A percentile compares a stretch with the other conserved stretches of the same genome.
Conservation (phyloP, 1,140 invertebrate genomes). For the Hesperophylax magnus region DNA sequence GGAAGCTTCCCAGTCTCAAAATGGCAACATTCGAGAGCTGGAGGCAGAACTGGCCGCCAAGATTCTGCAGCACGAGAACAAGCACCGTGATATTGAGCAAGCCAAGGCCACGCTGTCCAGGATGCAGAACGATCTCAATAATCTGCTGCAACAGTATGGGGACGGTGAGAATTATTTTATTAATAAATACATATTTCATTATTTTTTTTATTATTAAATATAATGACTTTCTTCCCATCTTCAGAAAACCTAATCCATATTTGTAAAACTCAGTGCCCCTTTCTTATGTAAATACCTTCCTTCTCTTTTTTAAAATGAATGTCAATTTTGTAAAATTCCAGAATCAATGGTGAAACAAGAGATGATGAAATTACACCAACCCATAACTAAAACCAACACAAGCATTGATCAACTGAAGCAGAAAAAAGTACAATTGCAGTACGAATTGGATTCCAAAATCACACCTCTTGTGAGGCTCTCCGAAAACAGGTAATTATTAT, state of each 20-base stretch:
- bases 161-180: slow-evolving; percentile 62
- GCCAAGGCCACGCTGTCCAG: slow-evolving; percentile 70
- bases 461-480: slow-evolving; percentile 61
- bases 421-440: slow-evolving; percentile 60
- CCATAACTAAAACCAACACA: slow-evolving; percentile 59
- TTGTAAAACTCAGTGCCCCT: no score
- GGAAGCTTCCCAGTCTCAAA: slow-evolving; percentile 54
- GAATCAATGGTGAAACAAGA: slow-evolving; percentile 56
- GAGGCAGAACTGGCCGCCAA: slow-evolving; percentile 66
- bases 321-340: slow-evolving; percentile 10
- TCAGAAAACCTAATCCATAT: no score
- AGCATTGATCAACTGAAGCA: slow-evolving; percentile 61
- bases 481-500: slow-evolving; percentile 61
- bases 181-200: no score
- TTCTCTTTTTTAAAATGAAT: no score
- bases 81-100: slow-evolving; percentile 65
- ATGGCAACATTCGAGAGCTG: slow-evolving; percentile 68
- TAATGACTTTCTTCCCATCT: no score
- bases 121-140: slow-evolving; percentile 67
- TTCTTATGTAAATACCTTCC: no score
- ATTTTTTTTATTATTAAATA: no score
- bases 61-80: slow-evolving; percentile 64
- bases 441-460: slow-evolving; percentile 63
- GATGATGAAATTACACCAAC: slow-evolving; percentile 60
- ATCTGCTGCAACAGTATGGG: slow-evolving; percentile 66